These are phyloP conservation scores for Phocides pigmalion DNA, from an alignment of 1,140 invertebrate genomes.

Conservation along the genomic window DNA sequence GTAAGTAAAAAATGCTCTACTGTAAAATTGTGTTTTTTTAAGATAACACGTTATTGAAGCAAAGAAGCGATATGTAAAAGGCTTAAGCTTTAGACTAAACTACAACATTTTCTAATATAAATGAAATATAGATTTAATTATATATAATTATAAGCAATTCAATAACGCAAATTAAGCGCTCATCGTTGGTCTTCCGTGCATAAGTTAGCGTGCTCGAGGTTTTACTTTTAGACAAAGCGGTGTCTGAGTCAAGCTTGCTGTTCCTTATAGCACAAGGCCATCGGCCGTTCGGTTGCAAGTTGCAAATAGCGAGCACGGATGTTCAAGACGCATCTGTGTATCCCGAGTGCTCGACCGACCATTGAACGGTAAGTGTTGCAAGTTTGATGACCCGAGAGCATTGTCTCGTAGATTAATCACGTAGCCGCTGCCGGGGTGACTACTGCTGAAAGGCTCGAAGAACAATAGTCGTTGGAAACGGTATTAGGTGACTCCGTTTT, in stretches of 20 bases:
- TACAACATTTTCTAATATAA: too few relatives aligned
- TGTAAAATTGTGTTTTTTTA: too few relatives aligned
- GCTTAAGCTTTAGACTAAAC: too few relatives aligned
- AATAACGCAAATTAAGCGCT: too few relatives aligned
- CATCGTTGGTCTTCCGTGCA: slow-evolving; percentile 4
- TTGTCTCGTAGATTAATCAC: slow-evolving; percentile 40
- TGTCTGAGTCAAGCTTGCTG: slow-evolving; percentile 20
- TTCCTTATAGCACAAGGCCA: slow-evolving; percentile 38
- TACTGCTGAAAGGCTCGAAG: slow-evolving; percentile 19
- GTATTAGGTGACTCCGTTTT: slow-evolving; percentile 3
- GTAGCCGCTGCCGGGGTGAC: slow-evolving; percentile 24
- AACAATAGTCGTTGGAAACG: slow-evolving; percentile 17
- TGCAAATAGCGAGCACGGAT: slow-evolving; percentile 47
- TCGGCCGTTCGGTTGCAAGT: slow-evolving; percentile 34
- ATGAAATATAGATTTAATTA: too few relatives aligned
- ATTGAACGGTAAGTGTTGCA: slow-evolving; percentile 34
- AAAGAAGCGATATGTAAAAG: too few relatives aligned
- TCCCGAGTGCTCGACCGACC: slow-evolving; percentile 15
- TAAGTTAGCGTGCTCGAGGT: slow-evolving; percentile 17
- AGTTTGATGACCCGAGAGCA: slow-evolving; percentile 52
- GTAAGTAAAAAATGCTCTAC: too few relatives aligned
- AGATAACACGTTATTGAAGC: too few relatives aligned
- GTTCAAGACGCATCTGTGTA: slow-evolving; percentile 36
- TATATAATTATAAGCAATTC: too few relatives aligned
- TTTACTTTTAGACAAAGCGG: slow-evolving; percentile 24